Evolutionary conservation across 2,113 vertebrate genomes (phyloP).

Genomic region (Pollimyrus isidori): DNA sequence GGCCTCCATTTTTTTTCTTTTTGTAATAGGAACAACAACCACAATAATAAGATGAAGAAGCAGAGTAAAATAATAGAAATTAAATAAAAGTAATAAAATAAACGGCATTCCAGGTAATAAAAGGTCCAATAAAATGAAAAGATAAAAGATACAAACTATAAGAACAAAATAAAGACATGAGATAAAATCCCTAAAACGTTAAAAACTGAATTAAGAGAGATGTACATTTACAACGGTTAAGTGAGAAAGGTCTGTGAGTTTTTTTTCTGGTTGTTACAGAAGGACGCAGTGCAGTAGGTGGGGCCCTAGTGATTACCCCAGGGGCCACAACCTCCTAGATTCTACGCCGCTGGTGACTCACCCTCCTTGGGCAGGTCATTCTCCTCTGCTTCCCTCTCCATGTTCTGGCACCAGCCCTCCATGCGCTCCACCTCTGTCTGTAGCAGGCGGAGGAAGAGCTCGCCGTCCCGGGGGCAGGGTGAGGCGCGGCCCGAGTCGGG

Average conservation of each 20-base stretch:
- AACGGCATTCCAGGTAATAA: background rate
- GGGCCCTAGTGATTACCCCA: background rate
- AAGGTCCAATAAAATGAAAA: too few species aligned
- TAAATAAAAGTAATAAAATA: background rate
- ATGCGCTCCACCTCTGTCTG: conserved; percentile 93
- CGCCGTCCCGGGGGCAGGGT: conserved; percentile 85
- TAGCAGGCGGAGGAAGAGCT: conserved; percentile 91
- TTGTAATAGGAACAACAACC: background rate
- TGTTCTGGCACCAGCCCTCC: conserved; percentile 96
- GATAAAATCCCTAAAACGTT: background rate
- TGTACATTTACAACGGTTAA: background rate
- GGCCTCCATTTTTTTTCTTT: background rate
- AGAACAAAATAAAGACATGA: too few species aligned
- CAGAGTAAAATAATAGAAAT: background rate
- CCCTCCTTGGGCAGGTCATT: conserved; percentile 89
- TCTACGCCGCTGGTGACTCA: conserved; percentile 49
- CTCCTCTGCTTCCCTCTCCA: conserved; percentile 91
- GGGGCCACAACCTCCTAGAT: background rate
- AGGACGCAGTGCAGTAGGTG: background rate
- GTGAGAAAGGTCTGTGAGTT: background rate
- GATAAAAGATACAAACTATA: too few species aligned
- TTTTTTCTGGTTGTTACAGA: background rate
- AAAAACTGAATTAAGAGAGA: background rate
- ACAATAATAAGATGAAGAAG: background rate
- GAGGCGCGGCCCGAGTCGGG: conserved; percentile 88